Conservation (phyloP, 2,113 vertebrate species). For the Ochotona curzoniae region DNA sequence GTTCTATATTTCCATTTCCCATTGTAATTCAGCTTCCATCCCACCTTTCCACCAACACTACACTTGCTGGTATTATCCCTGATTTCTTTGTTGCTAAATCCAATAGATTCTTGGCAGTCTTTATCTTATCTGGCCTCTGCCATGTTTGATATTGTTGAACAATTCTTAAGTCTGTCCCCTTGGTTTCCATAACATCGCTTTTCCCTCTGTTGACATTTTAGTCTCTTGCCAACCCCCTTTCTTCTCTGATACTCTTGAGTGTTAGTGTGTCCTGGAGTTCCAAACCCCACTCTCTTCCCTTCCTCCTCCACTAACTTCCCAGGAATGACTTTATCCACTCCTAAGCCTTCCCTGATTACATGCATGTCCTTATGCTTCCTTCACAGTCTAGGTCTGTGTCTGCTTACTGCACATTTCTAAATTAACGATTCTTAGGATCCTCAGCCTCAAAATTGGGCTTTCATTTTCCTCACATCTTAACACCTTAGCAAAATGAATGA, state of each 20-base stretch:
- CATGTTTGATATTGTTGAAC: not conserved
- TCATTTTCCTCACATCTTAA: not conserved
- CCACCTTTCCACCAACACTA: not conserved
- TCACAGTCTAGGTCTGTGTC: not conserved
- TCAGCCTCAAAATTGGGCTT: not conserved
- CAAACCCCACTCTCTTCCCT: not conserved
- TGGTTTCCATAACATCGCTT: not conserved
- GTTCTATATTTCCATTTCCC: not conserved
- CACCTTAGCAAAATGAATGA: not conserved
- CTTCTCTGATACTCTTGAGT: not conserved
- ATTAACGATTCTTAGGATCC: not conserved
- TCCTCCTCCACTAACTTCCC: not conserved
- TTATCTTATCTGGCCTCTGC: not conserved
- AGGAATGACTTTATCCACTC: not conserved
- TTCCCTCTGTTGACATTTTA: not conserved
- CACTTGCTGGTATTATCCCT: not conserved
- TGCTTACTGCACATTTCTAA: not conserved
- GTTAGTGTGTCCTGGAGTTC: not conserved
- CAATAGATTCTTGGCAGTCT: not conserved
- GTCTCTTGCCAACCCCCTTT: not conserved
- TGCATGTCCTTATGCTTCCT: not conserved
- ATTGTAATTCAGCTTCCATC: not conserved
- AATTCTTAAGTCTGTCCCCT: not conserved
- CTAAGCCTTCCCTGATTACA: not conserved
- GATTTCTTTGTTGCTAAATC: not conserved